Conservation (phyloP, 2,888 invertebrate genomes). For the Hypena proboscidalis region DNA sequence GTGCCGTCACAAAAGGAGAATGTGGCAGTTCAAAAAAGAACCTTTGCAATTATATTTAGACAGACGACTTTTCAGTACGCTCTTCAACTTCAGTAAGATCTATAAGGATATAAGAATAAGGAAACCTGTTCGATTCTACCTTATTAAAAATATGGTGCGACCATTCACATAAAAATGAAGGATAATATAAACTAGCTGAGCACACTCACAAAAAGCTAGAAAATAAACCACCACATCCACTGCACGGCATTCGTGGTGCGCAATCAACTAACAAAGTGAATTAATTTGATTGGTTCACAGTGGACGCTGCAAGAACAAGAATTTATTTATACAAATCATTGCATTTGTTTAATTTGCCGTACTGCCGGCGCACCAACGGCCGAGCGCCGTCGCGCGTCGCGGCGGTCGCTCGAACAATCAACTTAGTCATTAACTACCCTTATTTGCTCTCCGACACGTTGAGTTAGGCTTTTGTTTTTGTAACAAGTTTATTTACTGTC, state of each 20-base stretch:
- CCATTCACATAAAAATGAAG: too few species aligned
- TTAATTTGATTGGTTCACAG: slow-evolving; percentile 66
- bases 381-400: slow-evolving; percentile 2
- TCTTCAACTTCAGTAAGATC: too few species aligned
- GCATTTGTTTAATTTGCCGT: slow-evolving; percentile 43
- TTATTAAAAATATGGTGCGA: too few species aligned
- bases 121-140: too few species aligned
- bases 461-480: background rate
- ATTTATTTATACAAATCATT: slow-evolving; percentile 66
- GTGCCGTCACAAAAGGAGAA: too few species aligned
- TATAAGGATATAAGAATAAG: too few species aligned
- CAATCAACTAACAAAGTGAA: slow-evolving; percentile 72
- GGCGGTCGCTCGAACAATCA: slow-evolving; percentile 20
- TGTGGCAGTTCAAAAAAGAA: too few species aligned
- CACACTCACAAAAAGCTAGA: background rate
- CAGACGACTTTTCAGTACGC: too few species aligned
- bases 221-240: slow-evolving; percentile 12
- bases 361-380: background rate
- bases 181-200: too few species aligned
- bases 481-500: too few species aligned
- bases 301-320: slow-evolving; percentile 59
- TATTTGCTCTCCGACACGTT: slow-evolving; percentile 7
- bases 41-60: too few species aligned
- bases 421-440: slow-evolving; percentile 29
- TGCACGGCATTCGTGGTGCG: slow-evolving; percentile 24